Evolutionary conservation across 2,888 invertebrate genomes (phyloP), one percentile per base, ranked within the genome.

Genomic region (Thymelicus lineola): DNA sequence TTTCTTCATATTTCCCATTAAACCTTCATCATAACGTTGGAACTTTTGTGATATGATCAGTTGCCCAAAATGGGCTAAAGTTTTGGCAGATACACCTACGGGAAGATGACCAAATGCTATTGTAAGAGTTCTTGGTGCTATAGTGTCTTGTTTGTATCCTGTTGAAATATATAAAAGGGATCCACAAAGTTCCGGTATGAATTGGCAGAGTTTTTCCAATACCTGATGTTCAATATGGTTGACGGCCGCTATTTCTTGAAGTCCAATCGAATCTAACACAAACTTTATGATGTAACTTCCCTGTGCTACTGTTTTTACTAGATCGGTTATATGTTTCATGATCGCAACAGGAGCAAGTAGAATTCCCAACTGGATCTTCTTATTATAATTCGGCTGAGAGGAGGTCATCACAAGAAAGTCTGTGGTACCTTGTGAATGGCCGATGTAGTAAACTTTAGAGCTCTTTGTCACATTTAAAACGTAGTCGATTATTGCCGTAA

Each of bases 351-450:
- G 95, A 10, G 94, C 95, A 50, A 95, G 81, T 17, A 92, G 91
- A 65, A 94, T 87, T 67, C 93, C 88, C 0, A 93, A 84, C 28
- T 86, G 85, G 14, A 96, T 85, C 82, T 95, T 95, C 0, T 84
- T 77, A 77, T 95, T 95, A 77, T 95, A 95, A 65, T 94, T 93
- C 0, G 95, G 94, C 57, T 80, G 81, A 59, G 86, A 82, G 0
- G 94, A 89, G 2, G 88, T 84, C 87, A 95, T 89, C 0, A 94
- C 93, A 74, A 89, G 95, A 76, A 94, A 95, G n/a, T 84, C 77
- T 0, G 95, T 94, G 0, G 94, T 94, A 9, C 96, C 97, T 80
- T 94, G 91, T 0, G 96, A 97, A 82, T 97, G 96, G 0, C 96
- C 97, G 9, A 96, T 83, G 78, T 96, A 96, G 75, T 94, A 94